These are phyloP conservation scores for Chondrosia reniformis DNA, from an alignment of 37 sponge, comb jelly and placozoan genomes.

Conservation along the genomic window DNA sequence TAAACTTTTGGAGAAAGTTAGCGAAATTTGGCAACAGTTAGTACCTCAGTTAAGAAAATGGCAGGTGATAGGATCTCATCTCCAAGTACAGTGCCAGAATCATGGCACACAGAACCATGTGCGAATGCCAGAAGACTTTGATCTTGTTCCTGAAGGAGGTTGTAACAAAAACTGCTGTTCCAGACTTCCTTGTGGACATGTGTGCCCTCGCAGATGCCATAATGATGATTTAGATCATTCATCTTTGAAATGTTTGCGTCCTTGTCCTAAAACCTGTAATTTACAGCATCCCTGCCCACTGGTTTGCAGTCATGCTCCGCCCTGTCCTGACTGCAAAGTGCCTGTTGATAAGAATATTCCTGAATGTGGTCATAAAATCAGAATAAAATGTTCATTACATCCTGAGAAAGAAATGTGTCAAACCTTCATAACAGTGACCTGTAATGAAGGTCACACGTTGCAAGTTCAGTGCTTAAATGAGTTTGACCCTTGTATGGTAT, in stretches of 20 bases:
- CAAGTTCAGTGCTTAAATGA: slow-evolving; percentile 1
- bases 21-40: slow-evolving; percentile 29
- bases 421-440: background rate
- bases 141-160: slow-evolving; percentile 33
- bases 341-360: slow-evolving; percentile 25
- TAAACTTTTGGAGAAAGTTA: slow-evolving; percentile 15
- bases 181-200: slow-evolving; percentile 30
- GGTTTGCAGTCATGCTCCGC: slow-evolving; percentile 1
- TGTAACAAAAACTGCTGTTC: slow-evolving; percentile 15
- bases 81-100: slow-evolving; percentile 27
- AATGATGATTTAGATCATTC: slow-evolving; percentile 8
- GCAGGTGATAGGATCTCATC: slow-evolving; percentile 16
- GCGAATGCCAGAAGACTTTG: slow-evolving; percentile 24
- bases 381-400: slow-evolving; percentile 16
- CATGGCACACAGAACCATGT: slow-evolving; percentile 14
- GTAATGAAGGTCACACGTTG: background rate
- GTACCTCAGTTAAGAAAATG: background rate
- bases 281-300: slow-evolving; percentile 12
- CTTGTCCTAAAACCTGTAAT: slow-evolving; percentile 24
- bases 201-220: slow-evolving; percentile 32
- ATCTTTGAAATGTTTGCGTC: slow-evolving; percentile 8
- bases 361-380: slow-evolving; percentile 46
- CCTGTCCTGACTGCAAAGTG: slow-evolving; percentile 30
- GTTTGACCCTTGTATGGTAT: background rate
- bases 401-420: background rate